phyloP scores from a whole-genome alignment of 2,888 invertebrate genomes.

The Patella caerulea region DNA sequence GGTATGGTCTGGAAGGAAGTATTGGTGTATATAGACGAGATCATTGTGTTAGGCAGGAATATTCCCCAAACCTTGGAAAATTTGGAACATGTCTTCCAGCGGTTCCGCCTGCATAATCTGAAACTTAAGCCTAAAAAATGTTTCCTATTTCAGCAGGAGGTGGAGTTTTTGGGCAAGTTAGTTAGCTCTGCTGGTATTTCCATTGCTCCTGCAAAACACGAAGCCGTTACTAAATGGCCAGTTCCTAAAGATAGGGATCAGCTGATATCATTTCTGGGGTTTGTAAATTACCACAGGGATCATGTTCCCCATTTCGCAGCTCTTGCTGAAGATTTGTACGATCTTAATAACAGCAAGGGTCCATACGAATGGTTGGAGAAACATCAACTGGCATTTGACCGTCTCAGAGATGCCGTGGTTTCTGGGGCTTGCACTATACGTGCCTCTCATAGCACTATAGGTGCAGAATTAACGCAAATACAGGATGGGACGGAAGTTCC shows the following conservation, averaged over 20 bases:
- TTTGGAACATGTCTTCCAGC: conserved; percentile 27
- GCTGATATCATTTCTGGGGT: conserved; percentile 40
- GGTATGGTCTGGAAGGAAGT: conserved; percentile 37
- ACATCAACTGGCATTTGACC: conserved; percentile 21
- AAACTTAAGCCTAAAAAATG: conserved; percentile 43
- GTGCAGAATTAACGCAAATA: conserved; percentile 37
- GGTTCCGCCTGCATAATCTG: conserved; percentile 4
- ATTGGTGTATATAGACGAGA: conserved; percentile 42
- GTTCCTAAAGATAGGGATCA: conserved; percentile 13
- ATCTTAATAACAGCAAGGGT: conserved; percentile 16
- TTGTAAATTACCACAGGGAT: conserved; percentile 36
- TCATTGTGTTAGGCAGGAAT: conserved; percentile 37
- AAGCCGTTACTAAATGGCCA: conserved; percentile 33
- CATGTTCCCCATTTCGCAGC: conserved; percentile 31
- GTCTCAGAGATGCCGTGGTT: conserved; percentile 16
- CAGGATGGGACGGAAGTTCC: conserved; percentile 36
- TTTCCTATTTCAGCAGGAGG: conserved; percentile 24
- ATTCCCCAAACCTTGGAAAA: conserved; percentile 33
- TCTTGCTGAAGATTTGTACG: conserved; percentile 31
- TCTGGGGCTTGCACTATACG: conserved; percentile 27
- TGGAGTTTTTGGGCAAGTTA: conserved; percentile 30
- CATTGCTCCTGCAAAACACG: conserved; percentile 13
- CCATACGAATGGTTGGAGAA: conserved; percentile 19
- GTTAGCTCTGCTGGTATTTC: conserved; percentile 24
- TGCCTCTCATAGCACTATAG: conserved; percentile 40